These are phyloP conservation scores for Gobio occitaniae DNA, from an alignment of 2,797 vertebrate species.

Conservation along the genomic window DNA sequence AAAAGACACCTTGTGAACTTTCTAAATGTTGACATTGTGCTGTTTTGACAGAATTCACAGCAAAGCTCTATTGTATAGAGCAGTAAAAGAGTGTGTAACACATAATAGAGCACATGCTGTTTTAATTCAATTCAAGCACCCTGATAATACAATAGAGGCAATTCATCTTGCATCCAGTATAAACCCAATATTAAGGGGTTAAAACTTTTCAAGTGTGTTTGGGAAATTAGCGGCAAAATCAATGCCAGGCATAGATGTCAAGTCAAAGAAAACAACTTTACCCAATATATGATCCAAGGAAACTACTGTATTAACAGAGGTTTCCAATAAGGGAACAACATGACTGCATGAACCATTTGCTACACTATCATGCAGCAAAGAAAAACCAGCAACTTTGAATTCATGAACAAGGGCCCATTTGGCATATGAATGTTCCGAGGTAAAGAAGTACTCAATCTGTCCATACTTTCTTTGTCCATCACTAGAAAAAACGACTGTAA, in stretches of 20 bases:
- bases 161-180: no score
- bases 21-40: no score
- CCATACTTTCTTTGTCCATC: conserved; percentile 47
- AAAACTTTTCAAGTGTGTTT: conserved; percentile 51
- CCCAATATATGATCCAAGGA: no score
- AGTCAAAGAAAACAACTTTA: conserved; percentile 46
- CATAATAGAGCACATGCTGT: no score
- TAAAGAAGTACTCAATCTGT: conserved; percentile 48
- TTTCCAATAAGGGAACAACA: no score
- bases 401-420: conserved; percentile 46
- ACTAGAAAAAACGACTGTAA: conserved; percentile 35
- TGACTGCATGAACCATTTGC: no score
- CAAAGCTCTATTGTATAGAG: no score
- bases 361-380: conserved; percentile 30
- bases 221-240: conserved; percentile 49
- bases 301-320: conserved; percentile 34
- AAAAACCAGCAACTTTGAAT: conserved; percentile 46
- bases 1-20: not conserved
- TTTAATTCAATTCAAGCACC: no score
- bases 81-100: no score
- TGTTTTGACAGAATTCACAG: no score
- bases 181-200: not conserved
- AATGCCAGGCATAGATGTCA: conserved; percentile 55
- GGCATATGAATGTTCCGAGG: conserved; percentile 8
- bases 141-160: no score